These are phyloP conservation scores for Diplodus puntazzo DNA, from an alignment of 2,797 vertebrate species.

Conservation along the genomic window DNA sequence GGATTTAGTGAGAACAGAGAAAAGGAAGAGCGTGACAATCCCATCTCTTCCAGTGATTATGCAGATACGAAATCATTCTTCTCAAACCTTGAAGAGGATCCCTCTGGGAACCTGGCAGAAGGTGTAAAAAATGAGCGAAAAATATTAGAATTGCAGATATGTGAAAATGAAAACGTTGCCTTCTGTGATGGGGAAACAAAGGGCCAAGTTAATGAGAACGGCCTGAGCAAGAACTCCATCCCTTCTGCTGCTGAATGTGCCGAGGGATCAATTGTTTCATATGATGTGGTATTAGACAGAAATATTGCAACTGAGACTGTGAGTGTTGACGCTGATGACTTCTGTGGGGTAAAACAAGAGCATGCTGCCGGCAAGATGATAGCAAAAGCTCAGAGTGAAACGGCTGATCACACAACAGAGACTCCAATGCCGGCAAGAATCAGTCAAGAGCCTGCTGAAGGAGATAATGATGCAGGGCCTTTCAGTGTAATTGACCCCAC, in stretches of 20 bases:
- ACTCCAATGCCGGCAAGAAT: slow-evolving; percentile 54
- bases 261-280: slow-evolving; percentile 46
- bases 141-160: slow-evolving; percentile 51
- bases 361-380: slow-evolving; percentile 51
- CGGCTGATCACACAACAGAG: slow-evolving; percentile 65
- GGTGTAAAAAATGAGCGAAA: slow-evolving; percentile 37
- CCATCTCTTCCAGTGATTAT: slow-evolving; percentile 47
- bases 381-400: slow-evolving; percentile 55
- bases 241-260: slow-evolving; percentile 29
- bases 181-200: slow-evolving; percentile 60
- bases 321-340: slow-evolving; percentile 48
- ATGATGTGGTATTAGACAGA: slow-evolving; percentile 50
- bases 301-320: slow-evolving; percentile 43
- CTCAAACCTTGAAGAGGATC: slow-evolving; percentile 36
- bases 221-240: slow-evolving; percentile 27
- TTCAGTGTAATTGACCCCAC: slow-evolving; percentile 75
- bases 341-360: slow-evolving; percentile 41
- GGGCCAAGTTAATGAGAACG: slow-evolving; percentile 52
- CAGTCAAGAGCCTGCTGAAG: slow-evolving; percentile 69
- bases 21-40: slow-evolving; percentile 37
- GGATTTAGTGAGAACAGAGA: slow-evolving; percentile 51
- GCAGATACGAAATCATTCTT: slow-evolving; percentile 40
- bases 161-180: slow-evolving; percentile 52
- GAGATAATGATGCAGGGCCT: slow-evolving; percentile 71
- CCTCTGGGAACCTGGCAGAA: slow-evolving; percentile 44